phyloP scores from a whole-genome alignment of 2,113 vertebrate species.

The Heterotis niloticus region DNA sequence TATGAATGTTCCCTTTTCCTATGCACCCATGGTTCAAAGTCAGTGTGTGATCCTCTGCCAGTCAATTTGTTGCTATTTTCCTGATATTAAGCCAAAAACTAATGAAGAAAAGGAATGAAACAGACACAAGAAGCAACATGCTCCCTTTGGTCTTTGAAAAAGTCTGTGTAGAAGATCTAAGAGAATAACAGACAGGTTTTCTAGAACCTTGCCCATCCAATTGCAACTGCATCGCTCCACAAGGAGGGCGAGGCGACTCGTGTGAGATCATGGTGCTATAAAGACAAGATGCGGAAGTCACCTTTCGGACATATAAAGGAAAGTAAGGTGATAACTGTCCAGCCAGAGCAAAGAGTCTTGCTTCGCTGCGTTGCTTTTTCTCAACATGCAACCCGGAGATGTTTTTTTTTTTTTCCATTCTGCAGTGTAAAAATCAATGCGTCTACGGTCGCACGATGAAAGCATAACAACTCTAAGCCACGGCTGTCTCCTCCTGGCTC shows the following conservation, averaged over 20 bases:
- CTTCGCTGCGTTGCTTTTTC: neutral
- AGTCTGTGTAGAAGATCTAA: conserved; percentile 9
- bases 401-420: neutral
- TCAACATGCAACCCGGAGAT: neutral
- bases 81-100: conserved; percentile 25
- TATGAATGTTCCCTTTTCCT: conserved; percentile 46
- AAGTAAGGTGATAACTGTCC: neutral
- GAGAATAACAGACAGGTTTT: neutral
- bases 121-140: conserved; percentile 21
- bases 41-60: conserved; percentile 20
- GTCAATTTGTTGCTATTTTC: neutral
- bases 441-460: neutral
- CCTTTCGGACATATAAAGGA: neutral
- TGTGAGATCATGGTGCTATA: neutral
- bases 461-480: neutral
- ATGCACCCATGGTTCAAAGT: conserved; percentile 39
- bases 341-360: neutral
- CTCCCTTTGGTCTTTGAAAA: conserved; percentile 22
- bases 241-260: neutral
- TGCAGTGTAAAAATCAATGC: neutral
- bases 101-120: conserved; percentile 39
- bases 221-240: neutral
- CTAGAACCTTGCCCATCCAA: neutral
- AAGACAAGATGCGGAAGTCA: neutral
- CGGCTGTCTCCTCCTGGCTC: neutral